Evolutionary conservation across 2,888 invertebrate genomes (phyloP), one percentile per base, ranked within the genome.

Genomic region (Frankliniella intonsa): DNA sequence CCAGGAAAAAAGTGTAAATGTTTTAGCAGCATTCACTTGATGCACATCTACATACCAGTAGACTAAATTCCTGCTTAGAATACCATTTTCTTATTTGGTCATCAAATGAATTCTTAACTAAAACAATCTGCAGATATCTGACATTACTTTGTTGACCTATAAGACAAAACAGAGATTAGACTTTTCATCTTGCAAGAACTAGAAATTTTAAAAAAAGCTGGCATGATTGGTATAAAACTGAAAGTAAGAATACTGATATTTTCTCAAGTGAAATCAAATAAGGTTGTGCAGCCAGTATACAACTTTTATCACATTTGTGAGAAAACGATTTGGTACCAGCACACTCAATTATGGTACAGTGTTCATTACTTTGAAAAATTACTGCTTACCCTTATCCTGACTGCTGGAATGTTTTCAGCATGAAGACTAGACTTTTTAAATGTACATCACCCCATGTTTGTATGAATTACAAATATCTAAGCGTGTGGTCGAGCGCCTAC

Each of bases 221-320:
- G 19, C 5, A 0, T 5, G 1, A 12, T 14, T 55, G 55, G 19
- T 14, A 12, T 14, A 14, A 55, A 55, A 10, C 19, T 55, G 14
- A 10, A 14, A 55, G 14, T 19, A 55, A 55, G 55, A 14, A 55
- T 19, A 5, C 5, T 55, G 14, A 12, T 14, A 14, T 19, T 55
- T 0, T 55, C 55, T 55, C 14, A 14, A 55, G 55, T 19, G 14
- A 55, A 55, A 19, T 55, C 14, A 12, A 12, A 55, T 14, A 55
- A 55, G 19, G 55, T 19, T 19, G 55, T 55, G 14, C 10, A 69
- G 19, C 22, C 69, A 69, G 69, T 69, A 69, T 69, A 69, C 69
- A 69, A 69, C 69, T 69, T 69, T 22, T 69, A 69, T 69, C 69
- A 69, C 69, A 69, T 69, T 69, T 69, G 69, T 69, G 69, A 69